phyloP scores from a whole-genome alignment of 2,113 vertebrate species.

The Isichthys henryi region DNA sequence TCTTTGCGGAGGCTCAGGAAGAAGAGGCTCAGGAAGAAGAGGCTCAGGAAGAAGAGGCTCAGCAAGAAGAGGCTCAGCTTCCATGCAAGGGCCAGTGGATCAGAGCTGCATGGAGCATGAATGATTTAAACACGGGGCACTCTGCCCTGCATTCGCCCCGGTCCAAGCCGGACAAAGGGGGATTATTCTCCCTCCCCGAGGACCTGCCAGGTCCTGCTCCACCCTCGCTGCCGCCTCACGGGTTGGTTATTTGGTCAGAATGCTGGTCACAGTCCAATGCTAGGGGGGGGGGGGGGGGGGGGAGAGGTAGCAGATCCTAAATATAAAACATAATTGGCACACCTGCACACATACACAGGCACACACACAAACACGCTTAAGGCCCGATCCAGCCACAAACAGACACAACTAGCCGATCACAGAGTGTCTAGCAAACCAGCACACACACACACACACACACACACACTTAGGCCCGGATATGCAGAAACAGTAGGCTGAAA shows the following conservation, averaged over 20 bases:
- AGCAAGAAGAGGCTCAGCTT: not conserved
- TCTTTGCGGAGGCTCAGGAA: not conserved
- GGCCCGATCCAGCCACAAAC: not conserved
- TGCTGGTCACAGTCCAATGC: not conserved
- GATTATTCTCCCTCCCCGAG: not conserved
- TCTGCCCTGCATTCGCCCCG: not conserved
- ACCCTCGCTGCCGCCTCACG: not conserved
- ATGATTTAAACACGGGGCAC: slow-evolving; percentile 4
- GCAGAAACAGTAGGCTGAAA: not conserved
- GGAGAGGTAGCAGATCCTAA: not conserved
- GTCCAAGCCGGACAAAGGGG: not conserved
- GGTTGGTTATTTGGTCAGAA: slow-evolving; percentile 6
- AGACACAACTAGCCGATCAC: not conserved
- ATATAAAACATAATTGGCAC: not conserved
- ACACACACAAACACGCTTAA: not conserved
- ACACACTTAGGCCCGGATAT: not conserved
- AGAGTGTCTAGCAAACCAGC: not conserved
- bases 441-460: slow-evolving; percentile 12
- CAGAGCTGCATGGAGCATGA: not conserved
- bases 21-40: not conserved
- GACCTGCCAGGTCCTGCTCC: not conserved
- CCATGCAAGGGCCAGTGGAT: not conserved
- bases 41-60: not conserved
- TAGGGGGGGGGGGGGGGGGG: not conserved
- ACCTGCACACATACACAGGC: slow-evolving; percentile 12